Evolutionary conservation across 2,797 vertebrate species (phyloP), one percentile per base, ranked within the genome.

Genomic region (Oreochromis mossambicus): DNA sequence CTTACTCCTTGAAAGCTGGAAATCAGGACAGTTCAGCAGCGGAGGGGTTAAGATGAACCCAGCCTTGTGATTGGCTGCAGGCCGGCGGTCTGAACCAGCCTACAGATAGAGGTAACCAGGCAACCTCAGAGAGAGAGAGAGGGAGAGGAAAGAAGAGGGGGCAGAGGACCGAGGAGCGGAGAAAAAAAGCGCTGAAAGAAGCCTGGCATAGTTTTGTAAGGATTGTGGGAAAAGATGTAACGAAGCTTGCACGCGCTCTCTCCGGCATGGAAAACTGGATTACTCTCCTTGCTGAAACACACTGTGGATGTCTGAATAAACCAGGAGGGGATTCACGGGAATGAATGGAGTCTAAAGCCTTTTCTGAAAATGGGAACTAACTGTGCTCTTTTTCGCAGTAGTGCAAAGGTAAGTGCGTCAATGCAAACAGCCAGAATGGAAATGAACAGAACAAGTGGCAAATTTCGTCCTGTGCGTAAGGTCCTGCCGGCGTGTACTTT

Each of bases 181-280:
- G 17, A 38, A 24, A 87, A 93, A 86, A 90, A 89, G 95, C 94
- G 96, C 95, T 95, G 92, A 94, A 95, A 95, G 90, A 93, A 95
- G 90, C 92, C 91, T 93, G 93, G 87, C 94, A 92, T 95, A 95
- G 93, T 95, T 95, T 94, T 88, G 92, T 86, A 84, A 91, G 90
- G 91, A 94, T 93, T 85, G 93, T 89, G 87, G 88, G 91, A 92
- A 94, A 96, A 94, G 96, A 97, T 97, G 96, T 96, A 93, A 95
- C 88, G 92, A 79, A 89, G 95, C 91, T 92, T 63, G 82, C 86
- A 63, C 81, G 93, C 82, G 89, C 92, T 96, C 89, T 90, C 79
- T 91, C 91, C 90, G 95, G 95, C 88, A 96, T 96, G 96, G 96
- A 94, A 96, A 90, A 93, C 89, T 94, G 96, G 95, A 96, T 96